Percentiles rank a stretch among this genome's conserved stretches.
These are phyloP conservation scores for Meloidogyne floridensis DNA, from an alignment of 1,140 invertebrate genomes.

Conservation along the genomic window DNA sequence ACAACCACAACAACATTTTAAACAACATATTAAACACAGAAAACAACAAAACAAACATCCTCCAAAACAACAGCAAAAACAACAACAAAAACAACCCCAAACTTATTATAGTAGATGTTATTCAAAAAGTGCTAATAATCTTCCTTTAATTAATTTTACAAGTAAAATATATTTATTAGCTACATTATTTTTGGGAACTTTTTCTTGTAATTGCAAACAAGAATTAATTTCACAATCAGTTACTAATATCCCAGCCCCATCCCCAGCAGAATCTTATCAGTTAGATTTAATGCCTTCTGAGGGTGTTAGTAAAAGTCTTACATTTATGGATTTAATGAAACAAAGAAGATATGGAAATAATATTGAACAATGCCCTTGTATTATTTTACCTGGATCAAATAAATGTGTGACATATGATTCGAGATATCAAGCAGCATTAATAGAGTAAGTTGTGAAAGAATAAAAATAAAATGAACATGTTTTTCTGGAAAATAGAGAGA, in stretches of 20 bases:
- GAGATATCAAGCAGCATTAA: conserved; percentile 23
- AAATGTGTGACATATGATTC: conserved; percentile 42
- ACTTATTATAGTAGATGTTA: not conserved
- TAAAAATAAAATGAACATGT: too few species aligned
- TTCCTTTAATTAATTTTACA: not conserved
- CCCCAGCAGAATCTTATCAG: conserved; percentile 8
- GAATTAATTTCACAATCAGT: not conserved
- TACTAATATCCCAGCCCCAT: conserved; percentile 1
- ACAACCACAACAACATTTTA: not conserved
- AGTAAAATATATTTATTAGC: not conserved
- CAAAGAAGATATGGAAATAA: conserved; percentile 40
- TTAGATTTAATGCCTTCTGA: not conserved
- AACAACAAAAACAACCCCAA: too few species aligned
- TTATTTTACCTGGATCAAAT: conserved; percentile 41
- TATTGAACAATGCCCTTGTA: conserved; percentile 52
- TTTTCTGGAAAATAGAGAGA: too few species aligned
- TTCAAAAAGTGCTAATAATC: not conserved
- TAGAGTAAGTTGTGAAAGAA: not conserved
- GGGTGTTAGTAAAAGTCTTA: conserved; percentile 20
- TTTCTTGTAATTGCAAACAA: not conserved
- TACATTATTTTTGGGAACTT: not conserved
- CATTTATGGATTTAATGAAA: conserved; percentile 44
- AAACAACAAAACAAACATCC: conserved; percentile 2
- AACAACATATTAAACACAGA: not conserved
- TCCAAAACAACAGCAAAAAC: not conserved